Evolutionary conservation across 2,113 vertebrate genomes (phyloP).

Genomic region (Hylia prasina): DNA sequence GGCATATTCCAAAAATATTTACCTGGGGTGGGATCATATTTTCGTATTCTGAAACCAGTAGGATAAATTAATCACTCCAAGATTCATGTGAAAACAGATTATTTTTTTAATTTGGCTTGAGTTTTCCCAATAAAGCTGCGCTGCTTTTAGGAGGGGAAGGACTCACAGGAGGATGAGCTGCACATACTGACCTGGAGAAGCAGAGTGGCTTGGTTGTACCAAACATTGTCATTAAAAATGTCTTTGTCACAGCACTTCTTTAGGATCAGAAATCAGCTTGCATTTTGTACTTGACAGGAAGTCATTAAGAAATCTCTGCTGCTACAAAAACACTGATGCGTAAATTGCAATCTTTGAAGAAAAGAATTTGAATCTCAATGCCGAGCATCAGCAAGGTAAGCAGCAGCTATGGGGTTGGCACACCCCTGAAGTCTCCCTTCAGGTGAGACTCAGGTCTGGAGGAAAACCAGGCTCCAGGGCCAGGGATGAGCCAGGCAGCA

Average conservation of each 20-base stretch:
- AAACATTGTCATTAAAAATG: neutral
- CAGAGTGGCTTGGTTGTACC: neutral
- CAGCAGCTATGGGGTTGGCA: neutral
- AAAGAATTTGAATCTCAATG: constrained; percentile 50
- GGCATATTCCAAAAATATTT: neutral
- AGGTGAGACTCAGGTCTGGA: neutral
- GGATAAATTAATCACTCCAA: neutral
- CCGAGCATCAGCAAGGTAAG: neutral
- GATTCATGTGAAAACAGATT: neutral
- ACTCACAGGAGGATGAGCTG: neutral
- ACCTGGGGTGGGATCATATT: neutral
- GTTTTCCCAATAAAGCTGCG: accelerated
- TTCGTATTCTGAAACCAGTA: neutral
- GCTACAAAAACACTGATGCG: constrained; percentile 25
- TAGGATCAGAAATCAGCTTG: neutral
- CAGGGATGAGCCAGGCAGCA: neutral
- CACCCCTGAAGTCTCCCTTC: neutral
- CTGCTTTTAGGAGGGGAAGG: neutral
- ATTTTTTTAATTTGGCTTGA: neutral
- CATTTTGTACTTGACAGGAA: constrained; percentile 35
- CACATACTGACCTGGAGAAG: neutral
- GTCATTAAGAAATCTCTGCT: constrained; percentile 10
- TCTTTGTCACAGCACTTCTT: constrained; percentile 5
- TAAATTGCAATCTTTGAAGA: constrained; percentile 54
- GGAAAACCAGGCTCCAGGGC: neutral